Conservation (phyloP, 2,113 vertebrate genomes). For the Perognathus longimembris region DNA sequence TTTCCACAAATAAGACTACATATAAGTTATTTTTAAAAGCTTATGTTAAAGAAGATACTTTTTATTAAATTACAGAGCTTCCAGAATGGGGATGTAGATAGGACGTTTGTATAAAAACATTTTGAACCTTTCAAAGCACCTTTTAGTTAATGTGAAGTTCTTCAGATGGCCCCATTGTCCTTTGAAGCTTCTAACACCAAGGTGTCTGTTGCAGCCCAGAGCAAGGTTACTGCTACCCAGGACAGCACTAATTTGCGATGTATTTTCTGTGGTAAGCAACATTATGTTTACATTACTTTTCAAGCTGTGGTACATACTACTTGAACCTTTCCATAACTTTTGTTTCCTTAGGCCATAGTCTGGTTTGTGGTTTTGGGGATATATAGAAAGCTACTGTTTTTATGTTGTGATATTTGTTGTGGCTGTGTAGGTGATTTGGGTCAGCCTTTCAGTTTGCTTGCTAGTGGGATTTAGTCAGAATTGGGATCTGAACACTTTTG, state of each 20-base stretch:
- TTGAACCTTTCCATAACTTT: slow-evolving; percentile 76
- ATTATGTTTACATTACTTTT: slow-evolving; percentile 82
- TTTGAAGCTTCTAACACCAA: slow-evolving; percentile 81
- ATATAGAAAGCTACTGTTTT: slow-evolving; percentile 54
- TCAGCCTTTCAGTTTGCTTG: slow-evolving; percentile 54
- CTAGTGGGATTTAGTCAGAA: slow-evolving; percentile 44
- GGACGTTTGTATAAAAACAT: slow-evolving; percentile 70
- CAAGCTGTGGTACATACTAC: slow-evolving; percentile 78
- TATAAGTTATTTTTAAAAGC: slow-evolving; percentile 22
- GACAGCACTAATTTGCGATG: slow-evolving; percentile 84
- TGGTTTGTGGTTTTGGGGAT: slow-evolving; percentile 68
- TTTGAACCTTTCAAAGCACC: slow-evolving; percentile 79
- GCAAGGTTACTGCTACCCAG: slow-evolving; percentile 83
- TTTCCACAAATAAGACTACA: slow-evolving; percentile 56
- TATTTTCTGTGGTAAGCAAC: slow-evolving; percentile 85
- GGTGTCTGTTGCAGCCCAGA: slow-evolving; percentile 85
- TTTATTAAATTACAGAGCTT: slow-evolving; percentile 65
- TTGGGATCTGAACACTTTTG: background rate
- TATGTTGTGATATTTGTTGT: slow-evolving; percentile 72
- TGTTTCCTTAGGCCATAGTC: slow-evolving; percentile 73
- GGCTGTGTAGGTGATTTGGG: slow-evolving; percentile 51
- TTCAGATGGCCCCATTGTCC: slow-evolving; percentile 76
- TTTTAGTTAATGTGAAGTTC: slow-evolving; percentile 79
- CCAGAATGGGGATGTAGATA: slow-evolving; percentile 70
- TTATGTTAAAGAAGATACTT: slow-evolving; percentile 67